A percentile compares a stretch with the other conserved stretches of the same genome.
phyloP scores from a whole-genome alignment of 2,113 vertebrate species.

The Chloebia gouldiae region DNA sequence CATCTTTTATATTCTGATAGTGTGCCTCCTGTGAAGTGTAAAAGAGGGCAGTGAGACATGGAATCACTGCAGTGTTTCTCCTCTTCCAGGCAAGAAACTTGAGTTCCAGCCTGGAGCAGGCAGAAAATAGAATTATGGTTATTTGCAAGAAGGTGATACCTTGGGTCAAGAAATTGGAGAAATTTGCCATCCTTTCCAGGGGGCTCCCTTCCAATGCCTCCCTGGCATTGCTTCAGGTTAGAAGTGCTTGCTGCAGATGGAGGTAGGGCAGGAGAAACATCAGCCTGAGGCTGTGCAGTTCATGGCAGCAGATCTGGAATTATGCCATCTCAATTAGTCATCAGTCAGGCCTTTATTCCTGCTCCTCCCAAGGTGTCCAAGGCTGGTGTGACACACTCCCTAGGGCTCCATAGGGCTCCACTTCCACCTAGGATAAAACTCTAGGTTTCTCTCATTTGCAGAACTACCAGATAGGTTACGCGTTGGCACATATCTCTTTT shows the following conservation, averaged over 20 bases:
- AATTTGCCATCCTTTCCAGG: background rate
- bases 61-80: background rate
- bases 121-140: background rate
- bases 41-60: background rate
- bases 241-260: background rate
- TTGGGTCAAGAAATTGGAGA: background rate
- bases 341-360: background rate
- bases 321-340: rapidly evolving
- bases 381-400: background rate
- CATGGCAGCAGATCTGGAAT: background rate
- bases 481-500: background rate
- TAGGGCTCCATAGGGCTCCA: background rate
- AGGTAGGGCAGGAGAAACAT: background rate
- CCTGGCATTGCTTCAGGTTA: background rate
- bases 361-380: background rate
- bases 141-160: background rate
- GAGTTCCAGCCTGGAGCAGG: background rate
- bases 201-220: background rate
- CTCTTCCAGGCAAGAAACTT: background rate
- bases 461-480: rapidly evolving
- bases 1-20: background rate
- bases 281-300: background rate
- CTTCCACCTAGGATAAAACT: background rate
- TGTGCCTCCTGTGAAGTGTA: background rate
- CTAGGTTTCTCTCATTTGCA: background rate